These are phyloP conservation scores for Sylvilagus floridanus DNA, from an alignment of 2,797 vertebrate genomes.

Conservation along the genomic window DNA sequence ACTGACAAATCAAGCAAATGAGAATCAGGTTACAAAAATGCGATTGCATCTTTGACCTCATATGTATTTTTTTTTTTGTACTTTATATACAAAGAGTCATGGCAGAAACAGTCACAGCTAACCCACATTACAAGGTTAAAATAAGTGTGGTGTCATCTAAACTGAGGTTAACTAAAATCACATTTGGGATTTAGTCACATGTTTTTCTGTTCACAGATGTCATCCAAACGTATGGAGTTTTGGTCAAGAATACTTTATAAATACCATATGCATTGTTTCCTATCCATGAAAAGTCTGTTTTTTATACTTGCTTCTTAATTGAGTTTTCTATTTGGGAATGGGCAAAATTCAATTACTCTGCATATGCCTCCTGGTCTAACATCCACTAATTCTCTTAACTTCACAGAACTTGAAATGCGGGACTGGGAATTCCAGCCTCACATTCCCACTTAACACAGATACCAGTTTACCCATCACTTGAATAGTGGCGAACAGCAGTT, in stretches of 20 bases:
- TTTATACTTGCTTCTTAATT: background rate
- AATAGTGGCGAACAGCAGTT: background rate
- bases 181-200: background rate
- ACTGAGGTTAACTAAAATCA: conserved; percentile 41
- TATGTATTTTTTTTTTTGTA: background rate
- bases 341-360: background rate
- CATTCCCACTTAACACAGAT: too few relatives aligned
- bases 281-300: background rate
- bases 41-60: background rate
- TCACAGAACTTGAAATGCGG: background rate
- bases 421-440: background rate
- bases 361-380: background rate
- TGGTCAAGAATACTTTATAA: conserved; percentile 28
- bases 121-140: conserved; percentile 12
- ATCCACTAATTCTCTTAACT: background rate
- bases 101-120: background rate
- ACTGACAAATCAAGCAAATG: conserved; percentile 15
- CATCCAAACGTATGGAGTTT: background rate
- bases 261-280: background rate
- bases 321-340: background rate
- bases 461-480: background rate
- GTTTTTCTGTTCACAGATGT: conserved; percentile 8
- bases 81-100: background rate
- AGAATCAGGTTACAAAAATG: background rate
- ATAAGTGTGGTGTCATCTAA: background rate